Evolutionary conservation across 2,113 vertebrate species (phyloP), one percentile per base, ranked within the genome.

Genomic region (Strix uralensis): DNA sequence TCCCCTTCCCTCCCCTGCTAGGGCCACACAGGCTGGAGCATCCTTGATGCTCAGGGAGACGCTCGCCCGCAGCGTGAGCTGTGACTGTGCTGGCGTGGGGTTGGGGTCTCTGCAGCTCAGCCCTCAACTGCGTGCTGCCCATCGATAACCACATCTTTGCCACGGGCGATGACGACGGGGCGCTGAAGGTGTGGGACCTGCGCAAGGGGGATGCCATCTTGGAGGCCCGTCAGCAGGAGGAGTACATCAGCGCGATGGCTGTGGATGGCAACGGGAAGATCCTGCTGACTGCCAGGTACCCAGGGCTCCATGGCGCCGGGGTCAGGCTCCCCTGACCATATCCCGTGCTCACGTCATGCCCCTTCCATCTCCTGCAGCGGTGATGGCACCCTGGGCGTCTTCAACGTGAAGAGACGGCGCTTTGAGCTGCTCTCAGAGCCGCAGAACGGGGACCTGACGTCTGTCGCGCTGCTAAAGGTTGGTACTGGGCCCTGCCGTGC

Each of bases 181-280:
- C 95, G 0, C 55, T 99, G 88, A 99, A 99, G 92, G 98, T 99
- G 61, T 99, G 99, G 99, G 99, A 99, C 81, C 98, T 99, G 97
- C 99, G 99, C 82, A 99, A 97, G 92, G 99, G 98, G 38, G 97
- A 97, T 0, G 94, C 99, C 6, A 58, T 99, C 89, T 98, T 99
- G 99, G 99, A 99, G 38, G 97, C 99, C 94, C 98, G 98, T 59
- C 98, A 99, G n/a, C 99, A 99, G 9, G 98, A 99, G 46, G 99
- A 99, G 52, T 99, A 99, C 95, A 99, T 99, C 92, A 99, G 99
- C 8, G 98, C 98, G 62, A 99, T 99, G 92, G 71, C 98, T 0
- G 97, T 99, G 83, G 99, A 99, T 40, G 95, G 98, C 38, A 98
- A 97, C 20, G 99, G 99, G 97, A 99, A 98, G 96, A 98, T 98